Evolutionary conservation across 2,888 invertebrate genomes (phyloP), one percentile per base, ranked within the genome.

Genomic region (Thymelicus lineola): DNA sequence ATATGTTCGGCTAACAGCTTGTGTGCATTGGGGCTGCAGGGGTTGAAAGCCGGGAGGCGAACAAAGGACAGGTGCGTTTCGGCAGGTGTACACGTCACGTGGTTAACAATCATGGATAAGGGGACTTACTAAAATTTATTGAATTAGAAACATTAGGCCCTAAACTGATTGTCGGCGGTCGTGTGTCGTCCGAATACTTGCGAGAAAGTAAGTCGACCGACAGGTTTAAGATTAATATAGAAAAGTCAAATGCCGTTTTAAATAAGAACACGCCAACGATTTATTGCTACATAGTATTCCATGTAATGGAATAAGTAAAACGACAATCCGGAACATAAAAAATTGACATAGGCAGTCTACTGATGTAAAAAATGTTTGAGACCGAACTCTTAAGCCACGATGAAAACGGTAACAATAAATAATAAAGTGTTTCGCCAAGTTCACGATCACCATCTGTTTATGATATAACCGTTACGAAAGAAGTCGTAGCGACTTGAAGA

Each of bases 71-170:
- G 81, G 79, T 80, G 76, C 60, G 72, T 60, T 35, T 57, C 66
- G 74, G 76, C 87, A 88, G 87, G 84, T 87, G 88, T 64, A 17
- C 9, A 28, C 15, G 60, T 55, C 72, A 71, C 67, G 70, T 74
- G 74, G 63, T 14, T 48, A 20, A 64, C 14, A 55, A 55, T 55
- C 28, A 10, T 55, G 17, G 50, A 17, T 9, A 17, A 7, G 50
- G 50, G 50, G 17, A 17, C 15, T 7, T 17, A 50, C 48, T 42
- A 9, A 42, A 0, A 50, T 48, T 48, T 15, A 48, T 6, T 17
- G 17, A 7, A 15, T 50, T 17, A 50, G 46, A 20, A 55, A 20
- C 28, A 28, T 28, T 28, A 28, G 28, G 28, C 3, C 28, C 42
- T 2, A 42, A 42, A 12, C 42, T 42, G 42, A 42, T 42, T 42